Evolutionary conservation across 1,140 invertebrate genomes (phyloP).

Genomic region (Mylabris phalerata): DNA sequence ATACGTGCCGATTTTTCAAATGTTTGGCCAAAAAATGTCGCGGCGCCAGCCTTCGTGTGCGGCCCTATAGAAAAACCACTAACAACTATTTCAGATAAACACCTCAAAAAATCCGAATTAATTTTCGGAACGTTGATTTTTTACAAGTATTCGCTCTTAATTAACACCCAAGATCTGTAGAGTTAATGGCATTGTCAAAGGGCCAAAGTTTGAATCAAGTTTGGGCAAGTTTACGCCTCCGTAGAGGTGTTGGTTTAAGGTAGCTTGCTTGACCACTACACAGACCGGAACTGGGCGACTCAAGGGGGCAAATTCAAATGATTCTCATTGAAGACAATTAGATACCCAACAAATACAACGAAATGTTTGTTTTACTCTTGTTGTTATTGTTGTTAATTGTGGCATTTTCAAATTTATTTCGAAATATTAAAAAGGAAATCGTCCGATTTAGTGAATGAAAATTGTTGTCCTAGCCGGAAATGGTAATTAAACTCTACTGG

Average conservation of each 20-base stretch:
- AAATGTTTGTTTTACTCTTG: too few relatives aligned
- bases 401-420: background rate
- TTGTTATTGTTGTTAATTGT: too few relatives aligned
- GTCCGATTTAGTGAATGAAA: too few relatives aligned
- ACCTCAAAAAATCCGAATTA: too few relatives aligned
- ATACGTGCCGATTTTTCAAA: constrained; percentile 30
- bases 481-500: constrained; percentile 12
- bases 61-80: background rate
- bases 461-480: too few relatives aligned
- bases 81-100: too few relatives aligned
- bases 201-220: constrained; percentile 22
- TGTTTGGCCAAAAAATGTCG: constrained; percentile 16
- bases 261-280: constrained; percentile 25
- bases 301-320: too few relatives aligned
- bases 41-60: constrained; percentile 12
- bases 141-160: constrained; percentile 7
- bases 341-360: too few relatives aligned
- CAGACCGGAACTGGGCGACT: constrained; percentile 16
- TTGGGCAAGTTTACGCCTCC: constrained; percentile 17
- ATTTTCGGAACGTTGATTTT: too few relatives aligned
- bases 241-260: constrained; percentile 24
- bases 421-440: background rate
- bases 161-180: constrained; percentile 20
- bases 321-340: too few relatives aligned
- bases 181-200: constrained; percentile 26